Evolutionary conservation across 2,888 invertebrate genomes (phyloP), one percentile per base, ranked within the genome.

Genomic region (Tridacna gigas): DNA sequence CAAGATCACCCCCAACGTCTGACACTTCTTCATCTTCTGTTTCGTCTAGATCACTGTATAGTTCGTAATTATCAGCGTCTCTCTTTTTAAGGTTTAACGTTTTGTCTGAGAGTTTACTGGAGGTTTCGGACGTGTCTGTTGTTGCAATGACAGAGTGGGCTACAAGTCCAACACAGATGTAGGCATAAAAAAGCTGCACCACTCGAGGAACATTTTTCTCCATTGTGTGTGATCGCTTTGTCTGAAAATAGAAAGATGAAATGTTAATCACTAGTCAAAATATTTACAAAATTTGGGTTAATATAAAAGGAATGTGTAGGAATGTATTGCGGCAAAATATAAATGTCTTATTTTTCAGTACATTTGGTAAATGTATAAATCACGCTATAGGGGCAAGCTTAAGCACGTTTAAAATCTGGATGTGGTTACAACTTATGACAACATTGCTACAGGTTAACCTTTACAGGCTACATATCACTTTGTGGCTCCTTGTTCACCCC

Each of bases 41-140:
- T 28, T 75, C 45, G 18, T 61, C 47, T 18, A 65, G 22, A 25
- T 61, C 47, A 45, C 47, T 37, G 25, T 63, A 75, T 12, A 65
- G 1, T 37, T 47, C 75, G 61, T 45, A 75, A 22, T 26, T 60
- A 25, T 75, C 75, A 18, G 47, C 75, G 26, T 75, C 75, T 25
- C 75, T 47, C 47, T 75, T 75, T 22, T 28, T 4, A 1, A 75
- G 75, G 7, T 61, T 61, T 7, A 63, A 15, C 15, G 75, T 37
- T 5, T 74, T 26, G 13, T 63, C 74, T 26, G 11, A 26, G 20
- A 60, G 47, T 75, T 20, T 3, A 18, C 51, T 25, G 18, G 71
- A 25, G 22, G 45, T 75, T 75, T 75, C 75, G 75, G 75, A 75
- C 75, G 61, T 47, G 0, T 75, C 75, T 75, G 75, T 61, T 25